Percentiles rank a stretch among this genome's conserved stretches.
Conservation (phyloP, 2,797 vertebrate genomes). For the Sebastes trivittatus region DNA sequence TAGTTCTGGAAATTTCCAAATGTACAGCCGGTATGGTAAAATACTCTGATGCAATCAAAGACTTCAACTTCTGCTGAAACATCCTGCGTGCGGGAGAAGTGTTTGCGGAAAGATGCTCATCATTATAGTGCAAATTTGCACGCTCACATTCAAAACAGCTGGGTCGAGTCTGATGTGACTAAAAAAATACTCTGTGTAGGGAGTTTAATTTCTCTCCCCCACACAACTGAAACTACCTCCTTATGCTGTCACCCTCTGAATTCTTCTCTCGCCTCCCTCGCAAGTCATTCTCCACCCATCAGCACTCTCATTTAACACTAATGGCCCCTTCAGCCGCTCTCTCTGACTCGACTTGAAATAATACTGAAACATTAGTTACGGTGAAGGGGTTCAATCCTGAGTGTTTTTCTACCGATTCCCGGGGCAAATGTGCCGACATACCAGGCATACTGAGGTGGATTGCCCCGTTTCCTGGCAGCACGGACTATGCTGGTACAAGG, state of each 20-base stretch:
- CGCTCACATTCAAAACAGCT: conserved; percentile 24
- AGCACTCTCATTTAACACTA: conserved; percentile 41
- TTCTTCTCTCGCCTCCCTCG: conserved; percentile 13
- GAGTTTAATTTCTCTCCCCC: conserved; percentile 3
- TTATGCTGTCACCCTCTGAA: conserved; percentile 14
- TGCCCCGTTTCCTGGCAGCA: conserved; percentile 54
- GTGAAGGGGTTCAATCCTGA: conserved; percentile 32
- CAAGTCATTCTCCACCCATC: conserved; percentile 46
- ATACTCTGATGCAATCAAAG: conserved; percentile 47
- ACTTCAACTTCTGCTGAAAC: conserved; percentile 31
- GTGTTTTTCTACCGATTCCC: conserved; percentile 42
- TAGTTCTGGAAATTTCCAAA: conserved; percentile 49
- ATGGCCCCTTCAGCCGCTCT: conserved; percentile 28
- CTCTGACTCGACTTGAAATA: conserved; percentile 34
- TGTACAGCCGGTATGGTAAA: conserved; percentile 1
- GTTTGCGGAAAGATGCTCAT: neutral
- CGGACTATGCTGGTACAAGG: neutral
- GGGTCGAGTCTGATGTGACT: conserved; percentile 1
- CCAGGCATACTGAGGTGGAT: conserved; percentile 62
- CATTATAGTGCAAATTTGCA: conserved; percentile 11
- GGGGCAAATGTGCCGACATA: conserved; percentile 70
- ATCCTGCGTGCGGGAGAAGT: conserved; percentile 19
- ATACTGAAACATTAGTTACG: conserved; percentile 49
- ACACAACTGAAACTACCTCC: conserved; percentile 9
- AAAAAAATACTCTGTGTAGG: neutral